These are phyloP conservation scores for Dicerorhinus sumatrensis DNA, from an alignment of 2,113 vertebrate genomes.

Conservation along the genomic window DNA sequence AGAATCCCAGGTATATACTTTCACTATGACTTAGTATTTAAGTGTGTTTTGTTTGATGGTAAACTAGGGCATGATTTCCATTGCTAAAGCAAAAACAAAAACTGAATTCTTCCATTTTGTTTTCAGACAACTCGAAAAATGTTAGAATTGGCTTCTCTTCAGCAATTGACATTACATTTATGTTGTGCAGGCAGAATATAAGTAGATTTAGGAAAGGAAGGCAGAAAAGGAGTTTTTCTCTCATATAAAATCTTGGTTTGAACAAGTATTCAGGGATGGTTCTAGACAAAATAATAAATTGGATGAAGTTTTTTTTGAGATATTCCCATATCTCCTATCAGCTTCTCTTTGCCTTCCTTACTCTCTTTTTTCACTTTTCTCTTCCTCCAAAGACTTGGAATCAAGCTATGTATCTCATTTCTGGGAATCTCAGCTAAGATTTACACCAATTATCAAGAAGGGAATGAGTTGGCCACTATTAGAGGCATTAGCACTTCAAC, in stretches of 20 bases:
- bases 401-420: conserved; percentile 58
- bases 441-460: conserved; percentile 43
- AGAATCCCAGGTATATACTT: background rate
- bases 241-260: conserved; percentile 65
- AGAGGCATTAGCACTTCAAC: conserved; percentile 21
- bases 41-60: conserved; percentile 64
- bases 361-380: background rate
- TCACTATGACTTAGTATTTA: conserved; percentile 53
- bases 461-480: background rate
- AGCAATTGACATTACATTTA: conserved; percentile 59
- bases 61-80: conserved; percentile 55
- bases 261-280: conserved; percentile 32
- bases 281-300: conserved; percentile 64
- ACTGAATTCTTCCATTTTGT: conserved; percentile 69
- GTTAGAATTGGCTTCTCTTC: conserved; percentile 61
- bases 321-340: conserved; percentile 11
- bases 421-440: conserved; percentile 53
- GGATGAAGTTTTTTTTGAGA: conserved; percentile 47
- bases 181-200: conserved; percentile 61
- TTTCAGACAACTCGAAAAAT: conserved; percentile 68
- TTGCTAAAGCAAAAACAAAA: conserved; percentile 55
- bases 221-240: conserved; percentile 53
- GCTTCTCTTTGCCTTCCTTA: conserved; percentile 10
- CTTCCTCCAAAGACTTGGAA: background rate
- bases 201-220: conserved; percentile 56